Base-by-base conservation (phyloP, 2,888 invertebrate genomes). In the Amphipyra berbera region DNA sequence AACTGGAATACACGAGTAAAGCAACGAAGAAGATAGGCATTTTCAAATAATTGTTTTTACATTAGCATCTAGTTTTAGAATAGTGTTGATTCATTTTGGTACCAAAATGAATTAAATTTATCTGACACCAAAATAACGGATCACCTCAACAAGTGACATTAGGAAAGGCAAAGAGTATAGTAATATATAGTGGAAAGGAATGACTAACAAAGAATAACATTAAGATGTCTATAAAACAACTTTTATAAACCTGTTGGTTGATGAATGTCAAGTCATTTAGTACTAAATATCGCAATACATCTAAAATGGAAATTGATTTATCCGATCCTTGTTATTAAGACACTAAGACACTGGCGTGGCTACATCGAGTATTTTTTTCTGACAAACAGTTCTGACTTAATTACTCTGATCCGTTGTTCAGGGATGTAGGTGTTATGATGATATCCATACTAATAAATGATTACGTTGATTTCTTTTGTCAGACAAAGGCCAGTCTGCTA, bases 81-180 rank as follows among this genome's bases (percentile, higher is more conserved):
- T 53, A 48, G 61, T 41, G 61, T 54, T 68, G 41, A 30, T 40
- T 27, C 27, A 3, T 21, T 21, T 21, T 2, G 21, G 21, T n/a
- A n/a, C n/a, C n/a, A n/a, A n/a, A n/a, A n/a, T n/a, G n/a, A n/a
- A n/a, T n/a, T n/a, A n/a, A n/a, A n/a, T n/a, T n/a, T n/a, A n/a
- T n/a, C n/a, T n/a, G n/a, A n/a, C n/a, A n/a, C 30, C 47, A 55
- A 50, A 65, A 54, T 61, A 70, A 65, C 72, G 68, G 73, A 10
- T 52, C 37, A 2, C 13, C 2, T 12, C 10, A 13, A n/a, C 15
- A 15, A 37, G 48, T 42, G 46, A 55, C 44, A 48, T 35, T 71
- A 49, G 8, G 63, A 49, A n/a, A n/a, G n/a, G n/a, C n/a, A n/a
- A n/a, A n/a, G n/a, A n/a, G n/a, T n/a, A n/a, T n/a, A n/a, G n/a